Evolutionary conservation across 2,113 vertebrate species (phyloP), one percentile per base, ranked within the genome.

Genomic region (Pygoscelis adeliae): DNA sequence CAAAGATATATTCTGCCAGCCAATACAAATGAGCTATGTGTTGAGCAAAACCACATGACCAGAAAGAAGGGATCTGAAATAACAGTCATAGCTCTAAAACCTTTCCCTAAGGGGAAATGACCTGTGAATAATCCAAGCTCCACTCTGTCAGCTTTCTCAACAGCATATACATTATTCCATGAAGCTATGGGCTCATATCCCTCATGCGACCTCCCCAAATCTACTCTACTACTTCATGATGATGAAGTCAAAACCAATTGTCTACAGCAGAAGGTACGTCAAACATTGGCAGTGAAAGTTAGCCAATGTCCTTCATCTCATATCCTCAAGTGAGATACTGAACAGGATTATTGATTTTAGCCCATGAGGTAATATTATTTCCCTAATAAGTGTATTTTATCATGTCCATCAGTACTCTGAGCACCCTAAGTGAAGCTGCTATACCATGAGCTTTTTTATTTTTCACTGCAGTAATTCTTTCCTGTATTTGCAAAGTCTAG

Each of bases 31-130:
- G 40, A 84, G 21, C 55, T 87, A 80, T 52, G 36, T 82, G 50
- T 84, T 89, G 83, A 96, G 46, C 61, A 91, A 91, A 93, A 91
- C 85, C 83, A 87, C 88, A 79, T 61, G 56, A 96, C 52, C 40
- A 72, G 71, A 59, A 95, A 84, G 44, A 88, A 81, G 9, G 53
- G 40, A 72, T 91, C 56, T 87, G 61, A 94, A 94, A 87, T 85
- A 92, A 82, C 70, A 87, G 36, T 47, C 70, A 84, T 26, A 83
- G 61, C 40, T 96, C 52, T 70, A 91, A 92, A 94, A 61, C 10
- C 30, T 84, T 84, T 76, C 71, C 25, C 89, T 56, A n/a, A 38
- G 42, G 70, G 59, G 16, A 95, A 96, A 85, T 83, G 58, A 69
- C 66, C 78, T 56, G 26, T 79, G 76, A 96, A 91, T 76, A 89